Evolutionary conservation across 1,140 invertebrate genomes (phyloP).

Genomic region (Heliothis virescens): DNA sequence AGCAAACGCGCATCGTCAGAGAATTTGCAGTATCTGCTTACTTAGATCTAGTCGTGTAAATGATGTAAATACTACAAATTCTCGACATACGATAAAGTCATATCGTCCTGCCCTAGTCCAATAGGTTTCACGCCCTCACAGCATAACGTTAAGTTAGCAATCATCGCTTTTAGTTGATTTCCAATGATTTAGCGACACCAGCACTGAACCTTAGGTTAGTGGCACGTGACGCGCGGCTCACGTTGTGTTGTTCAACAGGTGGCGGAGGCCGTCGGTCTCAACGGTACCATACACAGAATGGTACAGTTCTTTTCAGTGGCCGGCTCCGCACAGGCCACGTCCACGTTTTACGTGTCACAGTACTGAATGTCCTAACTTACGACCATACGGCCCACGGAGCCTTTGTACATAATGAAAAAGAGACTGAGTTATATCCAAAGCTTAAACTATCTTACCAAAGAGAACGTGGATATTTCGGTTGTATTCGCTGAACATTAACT

Average conservation of each 20-base stretch:
- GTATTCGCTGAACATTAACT: slow-evolving; percentile 80
- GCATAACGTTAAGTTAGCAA: slow-evolving; percentile 76
- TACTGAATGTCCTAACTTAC: slow-evolving; percentile 81
- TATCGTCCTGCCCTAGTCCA: slow-evolving; percentile 58
- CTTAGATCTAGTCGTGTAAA: slow-evolving; percentile 49
- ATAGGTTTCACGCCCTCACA: slow-evolving; percentile 72
- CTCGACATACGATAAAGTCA: slow-evolving; percentile 49
- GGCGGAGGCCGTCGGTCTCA: slow-evolving; percentile 87
- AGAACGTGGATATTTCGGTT: slow-evolving; percentile 80
- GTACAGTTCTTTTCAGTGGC: slow-evolving; percentile 87
- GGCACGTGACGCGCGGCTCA: slow-evolving; percentile 53
- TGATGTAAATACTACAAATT: slow-evolving; percentile 56
- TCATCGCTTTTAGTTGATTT: slow-evolving; percentile 77
- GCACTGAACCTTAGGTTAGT: slow-evolving; percentile 56
- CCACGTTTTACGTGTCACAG: slow-evolving; percentile 88
- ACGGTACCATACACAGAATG: slow-evolving; percentile 87
- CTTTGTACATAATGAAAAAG: slow-evolving; percentile 82
- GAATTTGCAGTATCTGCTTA: slow-evolving; percentile 64
- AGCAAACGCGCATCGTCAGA: slow-evolving; percentile 52
- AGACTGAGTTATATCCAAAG: slow-evolving; percentile 84
- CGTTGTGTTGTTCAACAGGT: slow-evolving; percentile 87
- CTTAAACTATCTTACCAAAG: slow-evolving; percentile 77
- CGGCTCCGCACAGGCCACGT: slow-evolving; percentile 87
- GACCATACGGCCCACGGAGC: slow-evolving; percentile 66
- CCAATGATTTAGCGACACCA: slow-evolving; percentile 59